A percentile compares a stretch with the other conserved stretches of the same genome.
These are phyloP conservation scores for Clarias macrocephalus DNA, from an alignment of 2,113 vertebrate genomes.

Conservation along the genomic window DNA sequence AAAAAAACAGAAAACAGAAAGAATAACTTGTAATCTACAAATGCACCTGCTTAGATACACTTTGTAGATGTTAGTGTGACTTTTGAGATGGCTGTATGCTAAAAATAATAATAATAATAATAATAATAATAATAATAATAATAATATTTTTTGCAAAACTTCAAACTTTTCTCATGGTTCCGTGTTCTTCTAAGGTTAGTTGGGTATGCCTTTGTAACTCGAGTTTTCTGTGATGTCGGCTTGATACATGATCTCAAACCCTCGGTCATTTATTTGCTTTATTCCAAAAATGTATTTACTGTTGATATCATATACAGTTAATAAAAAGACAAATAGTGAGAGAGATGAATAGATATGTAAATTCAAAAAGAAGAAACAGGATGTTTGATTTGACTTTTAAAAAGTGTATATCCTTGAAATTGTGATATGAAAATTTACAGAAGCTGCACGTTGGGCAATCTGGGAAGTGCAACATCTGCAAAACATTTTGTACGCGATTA, in stretches of 20 bases:
- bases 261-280: neutral
- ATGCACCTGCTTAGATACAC: neutral
- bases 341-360: no score
- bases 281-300: neutral
- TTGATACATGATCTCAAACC: neutral
- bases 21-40: neutral
- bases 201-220: neutral
- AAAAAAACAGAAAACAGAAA: neutral
- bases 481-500: neutral
- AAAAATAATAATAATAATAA: no score
- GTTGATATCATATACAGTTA: no score
- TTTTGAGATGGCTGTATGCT: neutral
- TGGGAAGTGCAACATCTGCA: constrained; percentile 40
- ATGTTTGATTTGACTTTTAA: neutral
- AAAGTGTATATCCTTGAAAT: neutral
- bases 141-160: neutral
- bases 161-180: neutral
- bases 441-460: neutral
- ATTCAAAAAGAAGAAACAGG: neutral
- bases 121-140: no score
- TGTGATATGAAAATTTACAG: neutral
- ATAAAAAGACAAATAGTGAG: no score
- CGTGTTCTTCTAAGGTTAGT: neutral
- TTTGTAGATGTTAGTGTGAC: neutral
- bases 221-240: neutral